These are phyloP conservation scores for Ptychadena robeensis DNA, from an alignment of 2,797 vertebrate species.

Conservation along the genomic window DNA sequence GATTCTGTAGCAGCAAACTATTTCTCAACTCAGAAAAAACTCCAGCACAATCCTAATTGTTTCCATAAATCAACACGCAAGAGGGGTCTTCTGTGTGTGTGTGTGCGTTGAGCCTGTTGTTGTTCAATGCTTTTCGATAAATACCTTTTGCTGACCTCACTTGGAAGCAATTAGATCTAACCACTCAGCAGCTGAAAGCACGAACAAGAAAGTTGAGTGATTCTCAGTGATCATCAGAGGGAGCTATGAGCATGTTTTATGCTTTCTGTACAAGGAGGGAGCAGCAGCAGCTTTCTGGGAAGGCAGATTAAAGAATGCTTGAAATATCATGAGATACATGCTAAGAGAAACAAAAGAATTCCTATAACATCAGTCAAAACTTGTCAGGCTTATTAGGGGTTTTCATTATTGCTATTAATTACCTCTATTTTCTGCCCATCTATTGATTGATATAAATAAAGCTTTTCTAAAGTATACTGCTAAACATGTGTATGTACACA, in stretches of 20 bases:
- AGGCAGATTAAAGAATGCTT: conserved; percentile 49
- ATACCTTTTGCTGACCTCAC: conserved; percentile 99
- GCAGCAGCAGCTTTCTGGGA: conserved; percentile 66
- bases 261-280: conserved; percentile 69
- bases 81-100: conserved; percentile 78
- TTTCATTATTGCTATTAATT: neutral
- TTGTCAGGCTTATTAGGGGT: neutral
- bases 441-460: too few species aligned
- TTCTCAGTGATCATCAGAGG: conserved; percentile 88
- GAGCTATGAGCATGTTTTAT: conserved; percentile 85
- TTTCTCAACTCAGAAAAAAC: conserved; percentile 80
- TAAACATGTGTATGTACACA: neutral
- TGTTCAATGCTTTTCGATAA: conserved; percentile 88
- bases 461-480: too few species aligned
- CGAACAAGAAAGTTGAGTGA: conserved; percentile 75
- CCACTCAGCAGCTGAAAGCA: conserved; percentile 90
- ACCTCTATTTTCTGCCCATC: neutral
- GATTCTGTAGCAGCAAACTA: conserved; percentile 79
- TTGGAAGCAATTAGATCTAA: conserved; percentile 97
- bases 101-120: conserved; percentile 83
- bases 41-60: conserved; percentile 84
- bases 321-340: conserved; percentile 23
- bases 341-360: neutral
- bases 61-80: conserved; percentile 87
- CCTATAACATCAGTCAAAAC: neutral